Evolutionary conservation across 2,888 invertebrate genomes (phyloP), one percentile per base, ranked within the genome.

Genomic region (Ashinkailepas kermadecensis): DNA sequence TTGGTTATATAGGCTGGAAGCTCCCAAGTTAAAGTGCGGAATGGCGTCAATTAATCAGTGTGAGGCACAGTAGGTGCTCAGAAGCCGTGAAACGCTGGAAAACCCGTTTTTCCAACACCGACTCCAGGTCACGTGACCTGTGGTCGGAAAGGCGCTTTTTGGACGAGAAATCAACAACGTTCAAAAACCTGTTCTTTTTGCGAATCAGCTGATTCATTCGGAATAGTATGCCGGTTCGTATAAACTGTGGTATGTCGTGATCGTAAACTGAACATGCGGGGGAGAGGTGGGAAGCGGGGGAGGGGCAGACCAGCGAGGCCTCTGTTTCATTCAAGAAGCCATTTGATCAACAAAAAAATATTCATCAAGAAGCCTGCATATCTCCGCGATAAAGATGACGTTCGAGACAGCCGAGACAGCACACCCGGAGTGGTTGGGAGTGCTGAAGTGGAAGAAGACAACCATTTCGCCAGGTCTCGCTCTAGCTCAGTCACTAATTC

Each of bases 351-450:
- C 74, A 74, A 56, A 56, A 74, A 74, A 9, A 74, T 74, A 23
- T 74, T 74, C 74, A 82, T 96, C 88, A 96, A 96, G 89, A 96
- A 96, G 88, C 96, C 96, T 59, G 96, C 95, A 90, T 95, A 95
- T 89, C 90, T 95, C 86, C 91, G 92, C 87, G 90, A 90, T 86
- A 90, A 91, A 87, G 91, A 85, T 59, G 84, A 83, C 70, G 82
- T 78, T 57, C 82, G 82, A 39, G 82, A 78, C 80, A 82, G 78
- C 81, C 59, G 70, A 18, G 81, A 83, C 65, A 82, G 83, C n/a
- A 80, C 82, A 11, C 81, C 81, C 23, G 81, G 83, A 7, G 82
- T 81, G 8, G 64, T 80, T 9, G 65, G 82, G 11, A 57, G 56
- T 1, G 39, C 59, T 12, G 83, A 83, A 13, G 74, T 70, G 12